Evolutionary conservation across 2,888 invertebrate species (phyloP), one percentile per base, ranked within the genome.

Genomic region (Anticlea derivata): DNA sequence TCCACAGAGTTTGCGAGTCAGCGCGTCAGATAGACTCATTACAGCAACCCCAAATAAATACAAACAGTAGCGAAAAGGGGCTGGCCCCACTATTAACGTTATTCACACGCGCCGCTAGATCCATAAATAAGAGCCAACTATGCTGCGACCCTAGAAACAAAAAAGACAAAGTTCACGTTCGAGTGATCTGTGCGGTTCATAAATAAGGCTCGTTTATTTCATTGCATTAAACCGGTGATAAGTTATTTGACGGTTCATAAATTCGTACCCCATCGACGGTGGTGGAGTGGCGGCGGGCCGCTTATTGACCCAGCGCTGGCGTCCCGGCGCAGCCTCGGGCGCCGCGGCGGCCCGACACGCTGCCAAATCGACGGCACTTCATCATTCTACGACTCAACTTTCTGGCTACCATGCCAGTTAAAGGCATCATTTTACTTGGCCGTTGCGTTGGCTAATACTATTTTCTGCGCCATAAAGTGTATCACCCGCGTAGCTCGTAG

Each of bases 241-340:
- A 88, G 86, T 87, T 85, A 88, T 90, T 88, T 86, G 88, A 80
- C 86, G 88, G 83, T 84, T 83, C 88, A 87, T 87, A 86, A 86
- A 87, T 75, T 80, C 71, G 78, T 76, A 75, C 82, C 85, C 84
- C 76, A 78, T 73, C 69, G 75, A 76, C 68, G 71, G 74, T 68
- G 73, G 75, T 66, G 72, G 73, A 57, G 68, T 38, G 41, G 37
- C 27, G 31, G 46, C 27, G 31, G 46, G 72, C 65, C 71, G 75
- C 72, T 75, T 70, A 70, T 68, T 69, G 77, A 65, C 72, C 70
- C 66, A 65, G 73, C 65, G 64, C 48, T 47, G 54, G 78, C 78
- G 77, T 72, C 71, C 73, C 49, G 55, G 70, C 73, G 67, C n/a
- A n/a, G 75, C 76, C 73, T 61, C 67, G 74, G 86, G 84, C 86